A percentile compares a stretch with the other conserved stretches of the same genome.
Conservation (phyloP, 2,113 vertebrate genomes). For the Tachysurus vachellii region DNA sequence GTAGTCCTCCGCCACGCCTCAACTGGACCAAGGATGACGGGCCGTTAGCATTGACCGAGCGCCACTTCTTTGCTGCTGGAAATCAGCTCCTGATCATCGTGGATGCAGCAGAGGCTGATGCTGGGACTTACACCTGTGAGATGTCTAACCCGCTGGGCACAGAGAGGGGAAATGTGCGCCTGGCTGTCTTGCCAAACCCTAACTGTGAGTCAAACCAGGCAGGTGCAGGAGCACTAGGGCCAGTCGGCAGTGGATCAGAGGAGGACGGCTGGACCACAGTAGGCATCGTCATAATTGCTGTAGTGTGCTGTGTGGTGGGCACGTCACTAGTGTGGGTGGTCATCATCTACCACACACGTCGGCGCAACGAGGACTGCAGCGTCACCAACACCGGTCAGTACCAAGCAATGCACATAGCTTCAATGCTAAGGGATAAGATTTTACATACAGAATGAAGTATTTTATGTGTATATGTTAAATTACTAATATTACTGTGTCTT, state of each 20-base stretch:
- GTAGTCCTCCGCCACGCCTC: constrained; percentile 86
- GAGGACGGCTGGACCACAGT: constrained; percentile 93
- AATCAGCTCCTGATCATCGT: constrained; percentile 96
- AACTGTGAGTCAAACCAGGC: constrained; percentile 89
- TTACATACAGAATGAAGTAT: neutral
- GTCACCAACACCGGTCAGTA: constrained; percentile 93
- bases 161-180: constrained; percentile 84
- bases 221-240: constrained; percentile 58
- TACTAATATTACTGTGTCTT: neutral
- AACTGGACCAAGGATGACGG: constrained; percentile 98
- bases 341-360: constrained; percentile 97
- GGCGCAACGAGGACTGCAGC: constrained; percentile 91
- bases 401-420: too few species aligned
- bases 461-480: neutral
- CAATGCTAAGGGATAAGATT: neutral
- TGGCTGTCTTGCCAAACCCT: constrained; percentile 85
- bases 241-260: constrained; percentile 66
- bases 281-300: constrained; percentile 94
- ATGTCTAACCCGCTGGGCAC: constrained; percentile 96
- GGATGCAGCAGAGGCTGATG: constrained; percentile 85
- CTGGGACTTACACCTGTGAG: constrained; percentile 92
- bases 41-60: constrained; percentile 85
- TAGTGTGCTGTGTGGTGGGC: constrained; percentile 98
- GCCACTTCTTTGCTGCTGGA: constrained; percentile 94
- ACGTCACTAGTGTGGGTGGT: constrained; percentile 98